Percentiles rank a stretch among this genome's conserved stretches.
These are phyloP conservation scores for Monomorium pharaonis DNA, from an alignment of 1,140 invertebrate genomes.

Conservation along the genomic window DNA sequence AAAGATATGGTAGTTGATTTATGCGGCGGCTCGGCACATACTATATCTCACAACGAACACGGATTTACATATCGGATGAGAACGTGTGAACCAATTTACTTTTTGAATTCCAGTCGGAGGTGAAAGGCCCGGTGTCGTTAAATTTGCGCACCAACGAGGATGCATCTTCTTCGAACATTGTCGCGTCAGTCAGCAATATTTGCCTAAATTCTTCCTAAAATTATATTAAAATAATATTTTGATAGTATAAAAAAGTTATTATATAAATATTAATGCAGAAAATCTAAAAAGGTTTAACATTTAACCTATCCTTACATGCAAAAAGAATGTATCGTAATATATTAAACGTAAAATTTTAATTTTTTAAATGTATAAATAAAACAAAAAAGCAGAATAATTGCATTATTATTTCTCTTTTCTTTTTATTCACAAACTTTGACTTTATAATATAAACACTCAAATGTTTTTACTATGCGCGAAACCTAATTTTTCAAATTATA, in stretches of 20 bases:
- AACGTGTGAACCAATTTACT: slow-evolving; percentile 65
- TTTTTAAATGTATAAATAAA: background rate
- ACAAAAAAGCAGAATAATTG: background rate
- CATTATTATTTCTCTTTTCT: background rate
- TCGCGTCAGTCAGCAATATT: slow-evolving; percentile 88
- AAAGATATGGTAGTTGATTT: slow-evolving; percentile 46
- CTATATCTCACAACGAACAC: slow-evolving; percentile 2
- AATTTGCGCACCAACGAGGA: slow-evolving; percentile 88
- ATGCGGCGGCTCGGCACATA: background rate
- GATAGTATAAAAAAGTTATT: background rate
- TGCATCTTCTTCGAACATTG: slow-evolving; percentile 88
- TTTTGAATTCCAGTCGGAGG: slow-evolving; percentile 86
- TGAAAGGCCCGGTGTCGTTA: slow-evolving; percentile 87
- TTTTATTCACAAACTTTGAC: background rate
- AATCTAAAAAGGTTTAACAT: background rate
- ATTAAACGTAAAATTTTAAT: background rate
- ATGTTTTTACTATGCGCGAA: background rate
- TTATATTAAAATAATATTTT: background rate
- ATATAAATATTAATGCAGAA: background rate
- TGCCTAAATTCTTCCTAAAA: slow-evolving; percentile 89
- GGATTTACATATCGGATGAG: slow-evolving; percentile 24
- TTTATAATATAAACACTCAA: background rate
- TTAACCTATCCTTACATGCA: background rate
- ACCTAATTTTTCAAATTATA: slow-evolving; percentile 1
- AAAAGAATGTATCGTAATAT: background rate